Conservation (phyloP, 2,797 vertebrate species). For the Remorina albescens region DNA sequence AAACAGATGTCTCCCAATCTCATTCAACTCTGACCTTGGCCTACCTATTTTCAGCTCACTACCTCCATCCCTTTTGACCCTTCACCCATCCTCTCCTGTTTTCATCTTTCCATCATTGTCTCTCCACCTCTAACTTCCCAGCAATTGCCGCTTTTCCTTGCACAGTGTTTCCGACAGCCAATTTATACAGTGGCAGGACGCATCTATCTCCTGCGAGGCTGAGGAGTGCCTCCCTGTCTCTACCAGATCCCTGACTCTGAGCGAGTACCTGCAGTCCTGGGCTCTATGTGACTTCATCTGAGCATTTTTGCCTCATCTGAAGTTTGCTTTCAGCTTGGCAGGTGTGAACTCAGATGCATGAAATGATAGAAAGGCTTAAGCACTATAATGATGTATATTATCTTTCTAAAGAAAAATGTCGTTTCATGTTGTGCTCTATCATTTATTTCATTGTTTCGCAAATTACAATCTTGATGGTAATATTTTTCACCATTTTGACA, state of each 20-base stretch:
- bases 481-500: neutral
- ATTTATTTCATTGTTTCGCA: neutral
- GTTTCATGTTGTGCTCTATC: neutral
- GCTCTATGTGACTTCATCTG: constrained; percentile 44
- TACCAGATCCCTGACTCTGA: constrained; percentile 20
- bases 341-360: constrained; percentile 27
- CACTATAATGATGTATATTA: neutral
- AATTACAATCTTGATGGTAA: neutral
- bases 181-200: constrained; percentile 78
- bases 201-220: constrained; percentile 74
- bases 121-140: constrained; percentile 58
- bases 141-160: constrained; percentile 56
- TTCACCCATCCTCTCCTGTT: constrained; percentile 20
- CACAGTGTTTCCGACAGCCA: constrained; percentile 77
- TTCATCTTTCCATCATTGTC: constrained; percentile 71
- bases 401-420: neutral
- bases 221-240: constrained; percentile 46
- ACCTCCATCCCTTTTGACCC: constrained; percentile 56
- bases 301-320: constrained; percentile 10
- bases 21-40: constrained; percentile 64
- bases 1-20: constrained; percentile 37
- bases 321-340: constrained; percentile 46
- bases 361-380: constrained; percentile 1
- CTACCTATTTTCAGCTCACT: constrained; percentile 40
- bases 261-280: constrained; percentile 31